Evolutionary conservation across 2,797 vertebrate species (phyloP).

Genomic region (Arrhamphus sclerolepis): DNA sequence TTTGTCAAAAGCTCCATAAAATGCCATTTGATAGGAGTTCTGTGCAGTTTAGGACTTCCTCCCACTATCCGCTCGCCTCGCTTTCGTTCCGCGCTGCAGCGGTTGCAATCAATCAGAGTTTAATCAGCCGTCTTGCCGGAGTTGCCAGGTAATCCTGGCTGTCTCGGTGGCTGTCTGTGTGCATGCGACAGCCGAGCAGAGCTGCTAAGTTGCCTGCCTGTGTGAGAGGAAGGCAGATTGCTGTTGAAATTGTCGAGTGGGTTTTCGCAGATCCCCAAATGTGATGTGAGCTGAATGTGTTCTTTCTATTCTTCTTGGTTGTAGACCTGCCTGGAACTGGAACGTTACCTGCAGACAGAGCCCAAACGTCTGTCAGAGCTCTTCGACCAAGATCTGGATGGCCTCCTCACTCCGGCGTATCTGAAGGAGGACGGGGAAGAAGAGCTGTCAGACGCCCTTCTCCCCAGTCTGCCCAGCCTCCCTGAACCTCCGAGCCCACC

Average conservation of each 20-base stretch:
- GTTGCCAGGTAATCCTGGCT: slow-evolving; percentile 76
- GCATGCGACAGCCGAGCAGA: slow-evolving; percentile 62
- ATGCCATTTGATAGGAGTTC: slow-evolving; percentile 69
- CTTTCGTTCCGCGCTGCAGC: slow-evolving; percentile 53
- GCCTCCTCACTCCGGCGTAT: slow-evolving; percentile 89
- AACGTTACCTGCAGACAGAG: slow-evolving; percentile 98
- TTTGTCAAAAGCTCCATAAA: slow-evolving; percentile 68
- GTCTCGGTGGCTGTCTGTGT: slow-evolving; percentile 63
- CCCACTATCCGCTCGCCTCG: slow-evolving; percentile 13
- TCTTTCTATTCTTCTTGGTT: slow-evolving; percentile 23
- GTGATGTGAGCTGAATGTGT: slow-evolving; percentile 20
- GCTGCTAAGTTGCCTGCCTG: slow-evolving; percentile 54
- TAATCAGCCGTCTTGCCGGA: slow-evolving; percentile 73
- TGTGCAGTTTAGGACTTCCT: slow-evolving; percentile 60
- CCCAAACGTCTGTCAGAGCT: slow-evolving; percentile 93
- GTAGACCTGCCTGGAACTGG: slow-evolving; percentile 96
- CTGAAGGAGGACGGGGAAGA: slow-evolving; percentile 87
- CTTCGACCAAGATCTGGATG: slow-evolving; percentile 93
- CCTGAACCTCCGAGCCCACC: slow-evolving; percentile 82
- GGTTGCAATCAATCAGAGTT: slow-evolving; percentile 78
- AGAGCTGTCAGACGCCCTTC: slow-evolving; percentile 84
- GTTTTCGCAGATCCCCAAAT: slow-evolving; percentile 29
- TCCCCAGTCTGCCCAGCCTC: slow-evolving; percentile 73
- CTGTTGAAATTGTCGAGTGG: slow-evolving; percentile 57
- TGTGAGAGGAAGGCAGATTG: slow-evolving; percentile 23